phyloP scores from a whole-genome alignment of 2,797 vertebrate genomes.

The Emys orbicularis region DNA sequence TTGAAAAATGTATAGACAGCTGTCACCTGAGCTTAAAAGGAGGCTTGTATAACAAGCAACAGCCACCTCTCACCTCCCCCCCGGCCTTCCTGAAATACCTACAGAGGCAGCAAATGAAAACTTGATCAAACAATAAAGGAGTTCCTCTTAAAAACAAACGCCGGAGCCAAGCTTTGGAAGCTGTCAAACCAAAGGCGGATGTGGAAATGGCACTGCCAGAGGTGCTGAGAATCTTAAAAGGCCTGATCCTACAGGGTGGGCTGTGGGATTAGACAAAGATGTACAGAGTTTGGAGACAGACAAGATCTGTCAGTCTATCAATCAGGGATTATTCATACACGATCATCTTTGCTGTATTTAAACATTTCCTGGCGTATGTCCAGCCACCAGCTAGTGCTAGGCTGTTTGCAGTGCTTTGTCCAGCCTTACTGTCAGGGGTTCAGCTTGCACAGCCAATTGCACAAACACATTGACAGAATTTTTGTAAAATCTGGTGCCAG shows the following conservation, averaged over 20 bases:
- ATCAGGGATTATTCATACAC: not conserved
- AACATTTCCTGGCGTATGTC: not conserved
- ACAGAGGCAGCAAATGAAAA: accelerated
- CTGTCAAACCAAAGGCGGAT: accelerated
- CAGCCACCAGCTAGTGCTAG: not conserved
- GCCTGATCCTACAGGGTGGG: not conserved
- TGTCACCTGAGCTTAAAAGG: not conserved
- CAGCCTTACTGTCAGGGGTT: not conserved
- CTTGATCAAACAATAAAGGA: not conserved
- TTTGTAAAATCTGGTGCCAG: not conserved
- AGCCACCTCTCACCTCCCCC: not conserved
- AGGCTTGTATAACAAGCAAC: not conserved
- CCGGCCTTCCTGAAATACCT: accelerated
- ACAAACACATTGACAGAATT: not conserved
- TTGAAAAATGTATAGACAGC: not conserved
- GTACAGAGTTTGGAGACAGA: accelerated
- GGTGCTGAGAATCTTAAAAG: not conserved
- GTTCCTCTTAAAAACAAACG: not conserved
- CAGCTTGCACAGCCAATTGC: not conserved
- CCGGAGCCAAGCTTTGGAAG: accelerated
- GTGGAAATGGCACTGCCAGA: not conserved
- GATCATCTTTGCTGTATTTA: not conserved
- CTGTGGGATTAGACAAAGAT: not conserved
- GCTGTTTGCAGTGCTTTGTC: not conserved
- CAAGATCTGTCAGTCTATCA: not conserved